These are phyloP conservation scores for Kryptopterus vitreolus DNA, from an alignment of 2,797 vertebrate species.

Conservation along the genomic window DNA sequence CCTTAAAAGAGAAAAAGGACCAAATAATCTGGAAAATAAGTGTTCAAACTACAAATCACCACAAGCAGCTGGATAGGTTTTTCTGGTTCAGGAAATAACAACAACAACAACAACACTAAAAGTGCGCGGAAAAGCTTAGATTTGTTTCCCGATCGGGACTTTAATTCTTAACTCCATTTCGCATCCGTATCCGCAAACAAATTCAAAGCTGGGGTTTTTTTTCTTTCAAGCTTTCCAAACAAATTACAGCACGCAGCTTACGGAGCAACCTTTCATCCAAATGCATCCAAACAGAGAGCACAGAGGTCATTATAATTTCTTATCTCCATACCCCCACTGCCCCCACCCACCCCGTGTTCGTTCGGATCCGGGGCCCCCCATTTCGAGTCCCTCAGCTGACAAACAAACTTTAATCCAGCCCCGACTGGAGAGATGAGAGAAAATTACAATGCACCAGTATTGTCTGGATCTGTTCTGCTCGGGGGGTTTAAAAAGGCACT, in stretches of 20 bases:
- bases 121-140: neutral
- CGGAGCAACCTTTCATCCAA: constrained; percentile 45
- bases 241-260: constrained; percentile 21
- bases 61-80: constrained; percentile 6
- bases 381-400: constrained; percentile 67
- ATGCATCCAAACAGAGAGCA: constrained; percentile 36
- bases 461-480: constrained; percentile 70
- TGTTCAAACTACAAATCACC: neutral
- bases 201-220: neutral
- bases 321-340: constrained; percentile 58
- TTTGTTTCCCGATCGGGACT: constrained; percentile 1
- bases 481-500: constrained; percentile 58
- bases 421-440: constrained; percentile 65
- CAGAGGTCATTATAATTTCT: constrained; percentile 51
- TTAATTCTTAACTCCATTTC: constrained; percentile 34
- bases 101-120: neutral
- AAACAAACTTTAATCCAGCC: constrained; percentile 64
- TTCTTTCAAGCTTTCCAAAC: constrained; percentile 29
- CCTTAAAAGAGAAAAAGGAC: neutral
- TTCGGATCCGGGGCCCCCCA: constrained; percentile 57
- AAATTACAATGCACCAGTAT: constrained; percentile 60
- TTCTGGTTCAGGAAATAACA: constrained; percentile 13
- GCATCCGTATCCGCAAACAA: constrained; percentile 34
- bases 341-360: neutral
- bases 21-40: neutral